Evolutionary conservation across 1,140 invertebrate genomes (phyloP), one percentile per base, ranked within the genome.

Genomic region (Pemphigus obesinymphae): DNA sequence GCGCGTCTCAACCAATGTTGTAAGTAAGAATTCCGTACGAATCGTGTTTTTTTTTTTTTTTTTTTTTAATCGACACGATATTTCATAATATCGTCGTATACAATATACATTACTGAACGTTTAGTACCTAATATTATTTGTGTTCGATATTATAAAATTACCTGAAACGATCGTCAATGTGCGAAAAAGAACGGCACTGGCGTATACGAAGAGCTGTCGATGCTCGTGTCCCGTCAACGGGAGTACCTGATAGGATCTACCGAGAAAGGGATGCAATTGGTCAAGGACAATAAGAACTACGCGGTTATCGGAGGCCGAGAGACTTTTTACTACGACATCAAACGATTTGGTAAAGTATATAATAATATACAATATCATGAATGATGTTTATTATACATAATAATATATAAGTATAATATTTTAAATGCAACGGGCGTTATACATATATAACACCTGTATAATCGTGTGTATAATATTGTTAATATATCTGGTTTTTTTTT

Each of bases 321-420:
- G 85, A 92, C 92, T 0, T 87, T 93, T 7, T 92, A 89, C 83
- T 93, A 92, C 83, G 91, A 93, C 85, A 91, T 91, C 29, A 90
- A 91, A 84, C 87, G 91, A 87, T 91, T 91, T 87, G 91, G 91
- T 91, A 86, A 82, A 68, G 66, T 31, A 23, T n/a, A n/a, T n/a
- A n/a, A n/a, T n/a, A n/a, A n/a, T n/a, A n/a, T n/a, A n/a, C n/a
- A n/a, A n/a, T n/a, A n/a, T n/a, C n/a, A 31, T 31, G 58, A 31
- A 29, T 73, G 20, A 43, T n/a, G n/a, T n/a, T n/a, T n/a, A n/a
- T n/a, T n/a, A n/a, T n/a, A n/a, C n/a, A n/a, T n/a, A n/a, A n/a
- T n/a, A n/a, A n/a, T n/a, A n/a, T n/a, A n/a, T n/a, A n/a, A n/a
- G n/a, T n/a, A n/a, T n/a, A n/a, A n/a, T n/a, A n/a, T n/a, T n/a